These are phyloP conservation scores for Haliclystus octoradiatus DNA, from an alignment of 30 jellyfish, hydroid and myxozoan species.

Conservation along the genomic window DNA sequence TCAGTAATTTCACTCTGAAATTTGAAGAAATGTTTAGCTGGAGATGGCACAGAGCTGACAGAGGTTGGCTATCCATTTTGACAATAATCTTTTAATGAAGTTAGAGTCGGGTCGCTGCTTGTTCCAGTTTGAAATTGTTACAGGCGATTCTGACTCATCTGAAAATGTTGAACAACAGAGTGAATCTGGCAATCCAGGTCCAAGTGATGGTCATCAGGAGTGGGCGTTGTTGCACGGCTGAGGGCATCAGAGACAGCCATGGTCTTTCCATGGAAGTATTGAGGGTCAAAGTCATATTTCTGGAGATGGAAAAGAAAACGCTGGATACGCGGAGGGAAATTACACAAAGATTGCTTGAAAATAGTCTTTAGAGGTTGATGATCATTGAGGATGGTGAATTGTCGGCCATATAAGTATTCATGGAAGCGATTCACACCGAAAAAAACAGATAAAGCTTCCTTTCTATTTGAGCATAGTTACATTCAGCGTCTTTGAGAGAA, in stretches of 20 bases:
- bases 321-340: constrained; percentile 1
- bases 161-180: constrained; percentile 1
- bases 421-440: too few species aligned
- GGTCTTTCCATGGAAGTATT: background rate
- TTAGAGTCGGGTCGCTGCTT: background rate
- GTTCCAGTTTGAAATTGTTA: background rate
- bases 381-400: background rate
- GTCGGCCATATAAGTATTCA: background rate
- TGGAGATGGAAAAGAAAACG: constrained; percentile 1
- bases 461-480: too few species aligned
- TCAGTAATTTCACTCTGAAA: background rate
- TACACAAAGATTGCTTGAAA: background rate
- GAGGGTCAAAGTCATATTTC: constrained; percentile 1
- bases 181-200: background rate
- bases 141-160: background rate
- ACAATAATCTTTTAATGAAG: background rate
- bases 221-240: background rate
- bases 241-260: background rate
- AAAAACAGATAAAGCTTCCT: too few species aligned
- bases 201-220: background rate
- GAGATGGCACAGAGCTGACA: background rate
- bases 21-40: background rate
- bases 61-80: background rate
- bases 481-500: too few species aligned
- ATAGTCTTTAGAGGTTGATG: constrained; percentile 2